Base-by-base conservation (phyloP, 1,140 invertebrate species). In the Drosophila arizonae region DNA sequence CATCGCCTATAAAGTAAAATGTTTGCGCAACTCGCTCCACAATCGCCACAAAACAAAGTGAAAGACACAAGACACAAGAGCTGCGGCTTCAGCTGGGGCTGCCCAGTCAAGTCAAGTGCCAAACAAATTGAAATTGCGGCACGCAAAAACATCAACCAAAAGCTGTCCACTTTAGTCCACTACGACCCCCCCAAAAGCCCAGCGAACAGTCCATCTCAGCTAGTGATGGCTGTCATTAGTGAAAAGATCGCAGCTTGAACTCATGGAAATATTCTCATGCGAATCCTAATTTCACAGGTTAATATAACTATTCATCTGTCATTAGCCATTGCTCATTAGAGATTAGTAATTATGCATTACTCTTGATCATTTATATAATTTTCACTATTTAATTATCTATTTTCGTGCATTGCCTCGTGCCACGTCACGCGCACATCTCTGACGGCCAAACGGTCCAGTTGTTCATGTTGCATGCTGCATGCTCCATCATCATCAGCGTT, bases 71-170 rank as follows among this genome's bases (percentile, higher is more conserved):
- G 17, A 17, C 30, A 30, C 11, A 39, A 48, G 41, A 67, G 55
- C 17, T 17, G 51, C 43, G 62, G 55, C 73, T 58, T 65, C 64
- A 28, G 51, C 28, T 17, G 51, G 13, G n/a, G n/a, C 21, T 33
- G 28, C 28, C 51, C 30, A 51, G 50, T 51, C 65, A 54, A 46
- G 69, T 60, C 55, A 62, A 77, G 63, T 72, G 78, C 62, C 79
- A 86, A 87, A 87, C 82, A 86, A 86, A 86, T 86, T 86, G 82
- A 86, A 79, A 86, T 86, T 87, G 82, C 79, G 72, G 79, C 82
- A 86, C 82, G 82, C 82, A 86, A 86, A 86, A 86, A 82, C 65
- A 86, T 86, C 77, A 84, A 33, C 80, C 72, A 61, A 63, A 75
- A 72, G 46, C 71, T 28, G 36, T 39, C 36, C 60, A 46, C 41